Percentiles rank a stretch among this genome's conserved stretches.
Evolutionary conservation across 2,888 invertebrate species (phyloP).

Genomic region (Eupithecia dodoneata): DNA sequence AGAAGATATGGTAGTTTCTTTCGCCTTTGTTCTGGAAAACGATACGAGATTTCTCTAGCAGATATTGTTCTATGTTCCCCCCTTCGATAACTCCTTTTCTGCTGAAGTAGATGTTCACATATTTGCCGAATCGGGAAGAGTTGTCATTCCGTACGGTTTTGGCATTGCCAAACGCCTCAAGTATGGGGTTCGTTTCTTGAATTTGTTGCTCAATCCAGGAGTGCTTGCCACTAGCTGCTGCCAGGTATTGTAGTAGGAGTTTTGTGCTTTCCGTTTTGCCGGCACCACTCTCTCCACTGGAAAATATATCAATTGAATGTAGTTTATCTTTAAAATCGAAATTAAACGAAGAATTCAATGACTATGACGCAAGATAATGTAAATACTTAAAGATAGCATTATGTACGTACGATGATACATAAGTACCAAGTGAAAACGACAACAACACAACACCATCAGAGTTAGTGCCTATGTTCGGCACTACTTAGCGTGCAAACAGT

Average conservation of each 20-base stretch:
- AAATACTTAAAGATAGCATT: not conserved
- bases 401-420: not conserved
- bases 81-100: slow-evolving; percentile 94
- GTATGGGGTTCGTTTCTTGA: slow-evolving; percentile 97
- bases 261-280: slow-evolving; percentile 99
- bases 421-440: not conserved
- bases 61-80: slow-evolving; percentile 96
- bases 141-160: slow-evolving; percentile 98
- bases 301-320: slow-evolving; percentile 42
- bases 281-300: slow-evolving; percentile 97
- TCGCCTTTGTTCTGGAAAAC: slow-evolving; percentile 95
- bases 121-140: slow-evolving; percentile 98
- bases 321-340: not conserved
- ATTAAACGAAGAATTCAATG: not conserved
- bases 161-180: slow-evolving; percentile 99
- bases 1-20: slow-evolving; percentile 98
- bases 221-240: slow-evolving; percentile 96
- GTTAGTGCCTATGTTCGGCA: too few species aligned
- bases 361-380: not conserved
- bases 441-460: not conserved
- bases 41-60: slow-evolving; percentile 96
- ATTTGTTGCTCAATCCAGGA: slow-evolving; percentile 99
- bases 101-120: slow-evolving; percentile 95
- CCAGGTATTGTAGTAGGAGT: slow-evolving; percentile 95
- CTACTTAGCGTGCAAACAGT: not conserved